phyloP scores from a whole-genome alignment of 2,113 vertebrate species.

The Corythornis vintsioides region DNA sequence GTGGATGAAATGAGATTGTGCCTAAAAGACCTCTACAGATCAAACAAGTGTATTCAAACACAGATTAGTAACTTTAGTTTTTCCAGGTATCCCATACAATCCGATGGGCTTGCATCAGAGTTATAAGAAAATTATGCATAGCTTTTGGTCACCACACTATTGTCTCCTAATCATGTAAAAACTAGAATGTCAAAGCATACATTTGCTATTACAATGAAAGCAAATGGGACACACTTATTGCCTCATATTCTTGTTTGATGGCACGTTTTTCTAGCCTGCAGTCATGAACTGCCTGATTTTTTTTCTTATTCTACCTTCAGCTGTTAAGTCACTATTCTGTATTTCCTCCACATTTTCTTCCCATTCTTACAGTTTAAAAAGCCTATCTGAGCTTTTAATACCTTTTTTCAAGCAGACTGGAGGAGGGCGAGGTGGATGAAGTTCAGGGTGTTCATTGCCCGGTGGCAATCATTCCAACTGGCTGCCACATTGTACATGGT shows the following conservation, averaged over 20 bases:
- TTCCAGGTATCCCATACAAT: neutral
- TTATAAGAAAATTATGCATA: neutral
- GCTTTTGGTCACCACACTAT: neutral
- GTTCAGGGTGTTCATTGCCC: rapidly evolving
- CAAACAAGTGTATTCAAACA: neutral
- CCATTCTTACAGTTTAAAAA: neutral
- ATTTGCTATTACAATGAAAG: neutral
- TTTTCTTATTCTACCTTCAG: neutral
- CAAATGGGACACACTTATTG: neutral
- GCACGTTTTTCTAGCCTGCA: neutral
- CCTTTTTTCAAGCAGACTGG: neutral
- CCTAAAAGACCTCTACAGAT: neutral
- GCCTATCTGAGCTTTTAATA: neutral
- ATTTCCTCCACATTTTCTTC: neutral
- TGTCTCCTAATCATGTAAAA: neutral
- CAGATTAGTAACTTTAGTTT: neutral
- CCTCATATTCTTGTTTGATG: neutral
- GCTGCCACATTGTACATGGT: rapidly evolving
- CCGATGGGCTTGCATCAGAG: neutral
- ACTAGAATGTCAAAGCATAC: neutral
- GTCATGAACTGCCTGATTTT: neutral
- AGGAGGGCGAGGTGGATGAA: neutral
- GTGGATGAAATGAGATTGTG: no score
- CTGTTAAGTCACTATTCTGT: rapidly evolving
- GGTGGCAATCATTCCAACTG: rapidly evolving